phyloP scores from a whole-genome alignment of 2,113 vertebrate genomes.

The Menura novaehollandiae region DNA sequence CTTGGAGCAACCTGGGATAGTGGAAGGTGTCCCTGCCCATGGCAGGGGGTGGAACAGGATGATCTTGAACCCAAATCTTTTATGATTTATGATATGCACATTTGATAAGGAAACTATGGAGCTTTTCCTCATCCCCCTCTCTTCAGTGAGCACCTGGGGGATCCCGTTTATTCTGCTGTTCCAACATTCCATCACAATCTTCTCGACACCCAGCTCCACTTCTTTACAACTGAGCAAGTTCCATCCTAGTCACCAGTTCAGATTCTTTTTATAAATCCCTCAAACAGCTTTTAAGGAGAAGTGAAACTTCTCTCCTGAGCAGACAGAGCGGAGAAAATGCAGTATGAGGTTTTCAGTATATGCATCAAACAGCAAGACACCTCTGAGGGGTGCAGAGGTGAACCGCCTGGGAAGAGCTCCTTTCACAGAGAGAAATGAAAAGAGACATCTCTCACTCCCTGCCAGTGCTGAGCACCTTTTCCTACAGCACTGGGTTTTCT shows the following conservation, averaged over 20 bases:
- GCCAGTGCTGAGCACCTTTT: neutral
- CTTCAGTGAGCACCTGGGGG: neutral
- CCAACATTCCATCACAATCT: neutral
- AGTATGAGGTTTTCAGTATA: neutral
- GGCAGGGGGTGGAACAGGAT: neutral
- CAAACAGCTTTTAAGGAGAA: neutral
- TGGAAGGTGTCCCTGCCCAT: neutral
- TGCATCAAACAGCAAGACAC: conserved; percentile 8
- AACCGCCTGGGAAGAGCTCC: neutral
- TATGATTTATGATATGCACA: neutral
- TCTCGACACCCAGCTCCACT: neutral
- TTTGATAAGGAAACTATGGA: neutral
- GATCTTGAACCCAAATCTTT: neutral
- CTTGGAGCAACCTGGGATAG: neutral
- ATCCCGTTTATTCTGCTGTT: neutral
- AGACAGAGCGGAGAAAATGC: neutral
- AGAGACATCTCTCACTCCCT: neutral
- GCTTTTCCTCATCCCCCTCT: neutral
- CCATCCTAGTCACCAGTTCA: neutral
- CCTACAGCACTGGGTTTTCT: neutral
- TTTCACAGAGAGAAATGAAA: neutral
- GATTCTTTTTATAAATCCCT: neutral
- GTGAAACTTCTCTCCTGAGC: neutral
- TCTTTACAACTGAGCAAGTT: neutral
- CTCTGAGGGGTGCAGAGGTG: neutral